Conservation (phyloP, 2,888 invertebrate genomes). For the Dryocosmus kuriphilus region DNA sequence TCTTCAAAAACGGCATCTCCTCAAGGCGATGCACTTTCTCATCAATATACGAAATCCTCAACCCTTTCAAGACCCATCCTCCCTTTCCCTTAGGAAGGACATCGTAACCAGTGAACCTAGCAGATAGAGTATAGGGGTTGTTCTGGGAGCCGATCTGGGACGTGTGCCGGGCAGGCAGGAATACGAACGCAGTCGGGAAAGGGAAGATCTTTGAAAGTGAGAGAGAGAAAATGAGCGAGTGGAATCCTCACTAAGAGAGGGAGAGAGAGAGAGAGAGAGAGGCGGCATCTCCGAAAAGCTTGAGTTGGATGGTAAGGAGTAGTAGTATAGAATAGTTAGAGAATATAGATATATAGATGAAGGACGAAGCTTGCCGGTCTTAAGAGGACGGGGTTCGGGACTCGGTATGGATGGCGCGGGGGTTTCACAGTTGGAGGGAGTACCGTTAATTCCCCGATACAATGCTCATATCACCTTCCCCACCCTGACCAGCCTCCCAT, state of each 20-base stretch:
- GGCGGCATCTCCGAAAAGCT: constrained; percentile 30
- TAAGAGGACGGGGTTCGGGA: constrained; percentile 36
- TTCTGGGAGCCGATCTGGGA: constrained; percentile 66
- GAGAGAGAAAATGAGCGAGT: constrained; percentile 55
- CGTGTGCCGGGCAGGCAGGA: constrained; percentile 68
- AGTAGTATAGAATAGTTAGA: constrained; percentile 47
- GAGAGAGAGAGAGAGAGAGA: constrained; percentile 43
- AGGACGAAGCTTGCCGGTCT: constrained; percentile 47
- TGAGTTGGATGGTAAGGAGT: constrained; percentile 47
- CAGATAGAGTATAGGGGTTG: constrained; percentile 50
- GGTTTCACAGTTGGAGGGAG: constrained; percentile 61
- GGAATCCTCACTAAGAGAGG: constrained; percentile 45
- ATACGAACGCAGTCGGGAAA: constrained; percentile 58
- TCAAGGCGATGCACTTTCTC: neutral
- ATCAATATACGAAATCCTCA: constrained; percentile 9
- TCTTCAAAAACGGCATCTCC: neutral
- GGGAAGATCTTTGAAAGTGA: constrained; percentile 51
- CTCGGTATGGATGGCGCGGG: constrained; percentile 48
- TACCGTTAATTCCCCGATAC: constrained; percentile 78
- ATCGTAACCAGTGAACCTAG: constrained; percentile 44
- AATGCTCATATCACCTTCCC: constrained; percentile 78
- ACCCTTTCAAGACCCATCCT: constrained; percentile 27
- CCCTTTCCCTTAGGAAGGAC: constrained; percentile 46
- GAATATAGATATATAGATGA: constrained; percentile 31
- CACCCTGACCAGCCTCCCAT: constrained; percentile 70